phyloP scores from a whole-genome alignment of 1,140 invertebrate genomes.

The Pararge aegeria region DNA sequence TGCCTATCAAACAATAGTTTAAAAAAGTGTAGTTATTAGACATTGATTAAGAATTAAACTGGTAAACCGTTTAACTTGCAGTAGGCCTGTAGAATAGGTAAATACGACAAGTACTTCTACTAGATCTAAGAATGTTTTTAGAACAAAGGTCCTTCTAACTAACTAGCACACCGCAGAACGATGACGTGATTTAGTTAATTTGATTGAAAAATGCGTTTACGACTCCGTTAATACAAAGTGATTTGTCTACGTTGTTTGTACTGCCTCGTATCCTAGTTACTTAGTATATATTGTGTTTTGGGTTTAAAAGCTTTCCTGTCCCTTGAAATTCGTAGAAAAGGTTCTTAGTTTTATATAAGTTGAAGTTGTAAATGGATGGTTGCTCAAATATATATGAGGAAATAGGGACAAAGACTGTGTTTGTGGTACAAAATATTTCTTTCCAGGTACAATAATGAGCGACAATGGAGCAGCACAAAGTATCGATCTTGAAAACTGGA shows the following conservation, averaged over 20 bases:
- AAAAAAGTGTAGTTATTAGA: too few species aligned
- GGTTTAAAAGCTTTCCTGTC: too few species aligned
- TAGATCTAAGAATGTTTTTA: not conserved
- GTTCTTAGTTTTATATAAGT: not conserved
- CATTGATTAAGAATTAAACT: too few species aligned
- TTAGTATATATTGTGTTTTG: not conserved
- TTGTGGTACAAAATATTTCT: not conserved
- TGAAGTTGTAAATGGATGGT: not conserved
- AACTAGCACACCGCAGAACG: not conserved
- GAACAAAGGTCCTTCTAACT: not conserved
- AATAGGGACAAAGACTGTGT: not conserved
- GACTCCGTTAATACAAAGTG: not conserved
- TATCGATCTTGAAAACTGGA: constrained; percentile 85
- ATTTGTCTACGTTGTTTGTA: not conserved
- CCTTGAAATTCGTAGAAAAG: not conserved
- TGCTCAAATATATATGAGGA: too few species aligned
- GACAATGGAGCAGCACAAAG: constrained; percentile 49
- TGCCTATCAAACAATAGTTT: too few species aligned
- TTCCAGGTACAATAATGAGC: constrained; percentile 58
- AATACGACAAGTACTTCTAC: not conserved
- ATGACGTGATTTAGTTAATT: not conserved
- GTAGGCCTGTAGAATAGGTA: not conserved
- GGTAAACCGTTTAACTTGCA: too few species aligned
- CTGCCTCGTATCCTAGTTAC: not conserved
- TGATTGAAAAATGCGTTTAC: not conserved